Conservation (phyloP, 30 jellyfish, hydroid and myxozoan genomes). For the Chrysaora quinquecirrha region DNA sequence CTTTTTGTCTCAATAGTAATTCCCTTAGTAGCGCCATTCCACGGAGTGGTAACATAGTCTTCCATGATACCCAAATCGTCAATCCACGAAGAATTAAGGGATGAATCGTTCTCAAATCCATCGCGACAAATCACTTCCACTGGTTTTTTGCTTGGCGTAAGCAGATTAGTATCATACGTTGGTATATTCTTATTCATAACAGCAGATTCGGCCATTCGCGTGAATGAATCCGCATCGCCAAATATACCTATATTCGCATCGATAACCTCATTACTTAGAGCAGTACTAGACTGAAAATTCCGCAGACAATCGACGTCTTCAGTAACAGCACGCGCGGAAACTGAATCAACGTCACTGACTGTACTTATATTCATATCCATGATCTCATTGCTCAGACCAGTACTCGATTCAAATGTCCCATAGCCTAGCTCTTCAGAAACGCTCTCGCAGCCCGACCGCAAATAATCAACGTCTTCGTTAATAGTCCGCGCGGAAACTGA, state of each 20-base stretch:
- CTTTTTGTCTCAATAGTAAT: neutral
- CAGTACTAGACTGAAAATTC: no score
- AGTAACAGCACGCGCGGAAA: neutral
- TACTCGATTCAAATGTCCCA: constrained; percentile 63
- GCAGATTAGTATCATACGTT: constrained; percentile 49
- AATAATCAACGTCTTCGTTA: constrained; percentile 47
- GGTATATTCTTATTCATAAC: constrained; percentile 46
- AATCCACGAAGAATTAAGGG: constrained; percentile 25
- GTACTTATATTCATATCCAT: constrained; percentile 62
- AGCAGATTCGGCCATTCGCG: no score
- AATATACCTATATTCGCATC: neutral
- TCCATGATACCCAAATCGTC: constrained; percentile 27
- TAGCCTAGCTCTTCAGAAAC: constrained; percentile 55
- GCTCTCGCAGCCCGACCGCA: constrained; percentile 36
- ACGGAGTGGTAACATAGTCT: neutral
- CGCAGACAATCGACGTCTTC: neutral
- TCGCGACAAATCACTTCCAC: neutral
- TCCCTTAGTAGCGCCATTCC: neutral
- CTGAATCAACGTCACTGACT: constrained; percentile 18
- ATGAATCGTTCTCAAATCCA: constrained; percentile 25
- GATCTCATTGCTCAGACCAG: constrained; percentile 47
- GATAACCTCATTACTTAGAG: neutral
- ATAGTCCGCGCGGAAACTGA: constrained; percentile 58
- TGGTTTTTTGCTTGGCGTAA: constrained; percentile 63
- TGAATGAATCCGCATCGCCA: no score